phyloP scores from a whole-genome alignment of 1,140 invertebrate species.

The Drosophila sucinea region DNA sequence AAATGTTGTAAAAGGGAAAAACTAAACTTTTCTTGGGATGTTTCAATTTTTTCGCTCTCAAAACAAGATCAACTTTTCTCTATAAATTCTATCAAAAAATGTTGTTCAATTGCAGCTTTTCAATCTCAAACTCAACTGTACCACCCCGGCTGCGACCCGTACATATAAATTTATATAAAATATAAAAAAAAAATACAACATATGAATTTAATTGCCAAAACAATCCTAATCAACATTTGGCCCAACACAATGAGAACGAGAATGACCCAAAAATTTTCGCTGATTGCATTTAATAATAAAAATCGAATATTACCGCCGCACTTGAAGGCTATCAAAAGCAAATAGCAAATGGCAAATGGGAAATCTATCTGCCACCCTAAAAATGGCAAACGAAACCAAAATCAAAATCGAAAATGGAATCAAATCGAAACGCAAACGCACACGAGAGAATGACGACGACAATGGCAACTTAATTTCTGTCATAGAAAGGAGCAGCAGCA shows the following conservation, averaged over 20 bases:
- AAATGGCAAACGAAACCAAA: slow-evolving; percentile 51
- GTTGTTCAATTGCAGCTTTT: not conserved
- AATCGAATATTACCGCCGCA: slow-evolving; percentile 53
- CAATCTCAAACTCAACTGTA: not conserved
- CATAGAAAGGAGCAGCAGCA: slow-evolving; percentile 63
- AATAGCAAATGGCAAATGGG: slow-evolving; percentile 17
- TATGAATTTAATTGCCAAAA: slow-evolving; percentile 28
- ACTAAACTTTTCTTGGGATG: too few relatives aligned
- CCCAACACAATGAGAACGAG: slow-evolving; percentile 8
- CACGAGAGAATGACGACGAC: slow-evolving; percentile 36
- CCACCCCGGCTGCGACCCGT: not conserved
- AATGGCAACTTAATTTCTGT: slow-evolving; percentile 77
- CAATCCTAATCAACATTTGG: slow-evolving; percentile 25
- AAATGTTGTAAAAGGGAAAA: too few relatives aligned
- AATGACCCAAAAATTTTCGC: slow-evolving; percentile 27
- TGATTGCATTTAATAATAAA: slow-evolving; percentile 42
- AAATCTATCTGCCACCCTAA: slow-evolving; percentile 8
- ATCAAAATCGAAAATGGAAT: slow-evolving; percentile 50
- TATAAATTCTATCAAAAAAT: not conserved
- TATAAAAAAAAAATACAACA: slow-evolving; percentile 13
- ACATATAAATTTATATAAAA: not conserved
- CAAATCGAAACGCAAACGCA: slow-evolving; percentile 22
- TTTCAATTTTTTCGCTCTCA: too few relatives aligned
- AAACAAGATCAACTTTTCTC: too few relatives aligned
- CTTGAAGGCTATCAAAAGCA: slow-evolving; percentile 41